A percentile compares a stretch with the other conserved stretches of the same genome.
Conservation (phyloP, 2,113 vertebrate genomes). For the Oceanites oceanicus region DNA sequence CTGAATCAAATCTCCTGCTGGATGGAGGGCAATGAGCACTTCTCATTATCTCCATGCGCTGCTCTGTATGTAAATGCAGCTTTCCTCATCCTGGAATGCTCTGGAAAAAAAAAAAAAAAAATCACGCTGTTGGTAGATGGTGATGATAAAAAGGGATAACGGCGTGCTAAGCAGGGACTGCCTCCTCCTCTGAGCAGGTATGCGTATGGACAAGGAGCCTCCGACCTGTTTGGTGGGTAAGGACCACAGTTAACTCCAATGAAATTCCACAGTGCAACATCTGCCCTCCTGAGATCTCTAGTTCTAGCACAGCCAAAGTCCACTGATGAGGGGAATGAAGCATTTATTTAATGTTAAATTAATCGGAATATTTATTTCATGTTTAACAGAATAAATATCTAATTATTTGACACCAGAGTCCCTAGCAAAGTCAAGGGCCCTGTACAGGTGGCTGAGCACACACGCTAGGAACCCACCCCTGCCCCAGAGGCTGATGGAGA, state of each 20-base stretch:
- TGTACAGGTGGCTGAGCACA: neutral
- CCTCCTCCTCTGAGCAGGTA: neutral
- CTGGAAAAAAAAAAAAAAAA: neutral
- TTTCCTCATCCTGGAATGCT: neutral
- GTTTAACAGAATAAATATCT: neutral
- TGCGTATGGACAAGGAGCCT: neutral
- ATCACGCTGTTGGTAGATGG: neutral
- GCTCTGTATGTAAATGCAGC: neutral
- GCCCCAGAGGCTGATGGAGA: neutral
- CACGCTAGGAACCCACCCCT: neutral
- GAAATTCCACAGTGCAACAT: neutral
- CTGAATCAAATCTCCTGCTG: neutral
- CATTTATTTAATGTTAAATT: neutral
- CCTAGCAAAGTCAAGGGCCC: neutral
- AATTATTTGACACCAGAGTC: neutral
- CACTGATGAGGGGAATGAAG: neutral
- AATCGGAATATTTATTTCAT: neutral
- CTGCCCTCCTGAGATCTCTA: neutral
- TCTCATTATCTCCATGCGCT: neutral
- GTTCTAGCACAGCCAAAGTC: neutral
- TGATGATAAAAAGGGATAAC: neutral
- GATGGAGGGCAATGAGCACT: neutral
- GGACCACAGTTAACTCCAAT: neutral
- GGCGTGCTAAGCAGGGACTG: too few relatives aligned
- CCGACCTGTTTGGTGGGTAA: neutral